Evolutionary conservation across 2,888 invertebrate genomes (phyloP), one percentile per base, ranked within the genome.

Genomic region (Troglohyphantes excavatus): DNA sequence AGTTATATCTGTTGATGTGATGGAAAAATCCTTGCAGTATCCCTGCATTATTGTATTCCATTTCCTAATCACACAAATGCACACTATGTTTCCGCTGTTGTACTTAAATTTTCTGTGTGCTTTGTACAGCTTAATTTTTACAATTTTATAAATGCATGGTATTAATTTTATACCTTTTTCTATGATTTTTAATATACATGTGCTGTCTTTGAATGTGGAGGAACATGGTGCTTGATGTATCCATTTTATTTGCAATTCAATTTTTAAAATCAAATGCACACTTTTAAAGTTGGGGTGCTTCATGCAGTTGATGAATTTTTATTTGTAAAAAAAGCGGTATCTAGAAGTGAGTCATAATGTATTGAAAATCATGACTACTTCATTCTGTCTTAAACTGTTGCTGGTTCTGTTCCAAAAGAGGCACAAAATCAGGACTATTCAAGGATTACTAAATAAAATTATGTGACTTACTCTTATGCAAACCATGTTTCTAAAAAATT

Each of bases 51-150:
- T n/a, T 65, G 11, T 61, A 61, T 61, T 68, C 70, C 33, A 68
- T 72, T 63, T 87, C 79, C n/a, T 79, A 72, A 86, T 59, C 39
- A 39, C 21, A 19, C 43, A 81, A 39, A 27, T 88, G 88, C 88
- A 88, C 88, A 82, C 63, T 65, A 75, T 88, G 88, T 88, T 82
- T 75, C 79, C 79, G 26, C 65, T 88, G 68, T 88, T 88, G 88
- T 88, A 88, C 88, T 88, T 88, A 88, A 82, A 88, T 67, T 88
- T 86, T 82, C n/a, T 82, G 75, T 88, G 76, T 82, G 82, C 82
- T 88, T 88, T 88, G 88, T 88, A 88, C 88, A 88, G 88, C 88
- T 81, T 82, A 33, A 81, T 75, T 88, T 82, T 83, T 82, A 59
- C 61, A 59, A 79, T 59, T 82, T 82, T 88, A 76, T 88, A 81